Evolutionary conservation across 2,113 vertebrate genomes (phyloP), one percentile per base, ranked within the genome.

Genomic region (Prunella fulvescens): DNA sequence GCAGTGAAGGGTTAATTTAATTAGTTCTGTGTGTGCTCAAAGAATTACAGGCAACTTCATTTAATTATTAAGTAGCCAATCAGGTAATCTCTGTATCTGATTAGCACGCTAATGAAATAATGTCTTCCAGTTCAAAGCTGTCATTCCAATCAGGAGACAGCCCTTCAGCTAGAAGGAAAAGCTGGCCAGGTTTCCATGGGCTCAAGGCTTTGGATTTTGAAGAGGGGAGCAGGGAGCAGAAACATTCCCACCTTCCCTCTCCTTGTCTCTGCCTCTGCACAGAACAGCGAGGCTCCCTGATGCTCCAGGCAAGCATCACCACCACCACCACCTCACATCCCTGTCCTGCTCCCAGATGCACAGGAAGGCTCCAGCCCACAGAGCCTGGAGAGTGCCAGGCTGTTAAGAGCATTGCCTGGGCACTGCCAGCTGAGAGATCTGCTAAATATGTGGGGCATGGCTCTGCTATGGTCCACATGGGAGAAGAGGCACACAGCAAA

Each of bases 1-100:
- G 76, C 87, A 97, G 60, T 90, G 89, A 97, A 97, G 92, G 78
- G 97, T 97, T 98, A 98, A 97, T 97, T 97, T 97, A 98, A 97
- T 97, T 97, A 97, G 94, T 97, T 96, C 94, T 97, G 18, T 96
- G 92, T 97, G 94, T 96, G 90, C 90, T 97, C 96, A 97, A 97
- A 97, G 97, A 97, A 97, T 97, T 98, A 98, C 90, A 95, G 95
- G 87, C 96, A 98, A 98, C 93, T 95, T 97, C 95, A 98, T 96
- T 97, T 98, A 97, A 98, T 98, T 97, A 97, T 97, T 98, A 97
- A 98, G 96, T 97, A 97, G 96, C 95, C 97, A 97, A 97, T 96
- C 94, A 90, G 96, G 96, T 97, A 96, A 97, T 96, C 94, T 97
- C 96, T 97, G 94, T 93, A 97, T 97, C 89, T 97, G 97, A 97